Conservation (phyloP, 2,888 invertebrate genomes). For the Bellardia bayeri region DNA sequence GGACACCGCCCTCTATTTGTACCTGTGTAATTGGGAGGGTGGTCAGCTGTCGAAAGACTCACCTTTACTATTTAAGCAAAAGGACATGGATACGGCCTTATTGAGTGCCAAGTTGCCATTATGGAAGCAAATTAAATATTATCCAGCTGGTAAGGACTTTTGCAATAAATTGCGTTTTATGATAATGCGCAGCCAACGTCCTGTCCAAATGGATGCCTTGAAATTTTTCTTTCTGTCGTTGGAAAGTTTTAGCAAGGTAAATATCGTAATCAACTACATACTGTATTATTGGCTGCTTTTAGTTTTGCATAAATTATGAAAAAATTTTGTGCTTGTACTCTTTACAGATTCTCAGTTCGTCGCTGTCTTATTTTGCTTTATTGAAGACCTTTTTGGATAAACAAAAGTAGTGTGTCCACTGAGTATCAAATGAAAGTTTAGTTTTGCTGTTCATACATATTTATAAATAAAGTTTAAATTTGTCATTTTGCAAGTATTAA, state of each 20-base stretch:
- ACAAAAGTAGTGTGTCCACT: slow-evolving; percentile 20
- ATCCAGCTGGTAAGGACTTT: slow-evolving; percentile 72
- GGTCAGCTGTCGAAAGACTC: slow-evolving; percentile 60
- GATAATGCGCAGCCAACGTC: slow-evolving; percentile 76
- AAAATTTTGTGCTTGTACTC: not conserved
- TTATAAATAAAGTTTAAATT: slow-evolving; percentile 23
- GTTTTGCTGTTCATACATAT: not conserved
- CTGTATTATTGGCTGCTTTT: not conserved
- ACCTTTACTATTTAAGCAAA: slow-evolving; percentile 37
- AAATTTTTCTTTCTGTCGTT: slow-evolving; percentile 77
- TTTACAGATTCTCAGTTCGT: slow-evolving; percentile 78
- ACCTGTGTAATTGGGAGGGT: slow-evolving; percentile 77
- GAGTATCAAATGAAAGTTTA: not conserved
- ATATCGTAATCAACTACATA: not conserved
- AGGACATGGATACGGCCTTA: slow-evolving; percentile 32
- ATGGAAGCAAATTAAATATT: slow-evolving; percentile 62
- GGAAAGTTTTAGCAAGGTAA: slow-evolving; percentile 69
- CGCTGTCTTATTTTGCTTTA: slow-evolving; percentile 78
- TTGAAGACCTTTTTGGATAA: slow-evolving; percentile 74
- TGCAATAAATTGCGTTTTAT: slow-evolving; percentile 75
- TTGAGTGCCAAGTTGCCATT: slow-evolving; percentile 50
- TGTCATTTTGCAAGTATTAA: not conserved
- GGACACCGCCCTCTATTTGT: slow-evolving; percentile 73
- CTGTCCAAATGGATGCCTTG: slow-evolving; percentile 76
- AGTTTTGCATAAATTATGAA: slow-evolving; percentile 21